Conservation (phyloP, 1,140 invertebrate genomes). For the Sminthurinus signatus region DNA sequence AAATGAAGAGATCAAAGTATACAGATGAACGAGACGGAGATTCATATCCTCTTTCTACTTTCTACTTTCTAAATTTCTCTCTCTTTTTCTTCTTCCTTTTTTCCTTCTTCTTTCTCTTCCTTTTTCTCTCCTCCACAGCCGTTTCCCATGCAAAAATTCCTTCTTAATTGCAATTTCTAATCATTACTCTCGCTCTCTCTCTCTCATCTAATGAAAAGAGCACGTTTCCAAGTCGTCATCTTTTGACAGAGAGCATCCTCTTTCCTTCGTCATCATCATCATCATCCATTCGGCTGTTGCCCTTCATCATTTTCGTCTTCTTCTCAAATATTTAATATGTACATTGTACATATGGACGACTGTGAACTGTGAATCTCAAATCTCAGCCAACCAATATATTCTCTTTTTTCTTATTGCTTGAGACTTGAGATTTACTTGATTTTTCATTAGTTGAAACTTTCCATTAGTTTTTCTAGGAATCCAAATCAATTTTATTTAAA, state of each 20-base stretch:
- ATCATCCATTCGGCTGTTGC: too few species aligned
- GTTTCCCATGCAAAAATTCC: conserved; percentile 32
- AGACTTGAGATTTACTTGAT: too few species aligned
- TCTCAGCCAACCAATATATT: too few species aligned
- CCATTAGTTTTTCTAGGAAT: too few species aligned
- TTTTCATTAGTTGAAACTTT: too few species aligned
- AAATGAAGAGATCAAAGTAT: conserved; percentile 34
- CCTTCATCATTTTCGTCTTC: too few species aligned
- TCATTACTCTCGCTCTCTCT: conserved; percentile 19
- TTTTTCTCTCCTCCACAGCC: not conserved
- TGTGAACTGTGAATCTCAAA: too few species aligned
- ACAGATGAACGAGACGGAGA: conserved; percentile 22
- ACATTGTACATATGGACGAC: too few species aligned
- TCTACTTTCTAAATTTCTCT: not conserved
- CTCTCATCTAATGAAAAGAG: conserved; percentile 22
- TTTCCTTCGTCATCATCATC: too few species aligned
- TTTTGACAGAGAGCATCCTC: conserved; percentile 8
- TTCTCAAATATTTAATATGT: not conserved
- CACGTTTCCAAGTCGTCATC: conserved; percentile 11
- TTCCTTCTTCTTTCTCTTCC: not conserved
- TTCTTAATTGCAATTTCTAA: conserved; percentile 37
- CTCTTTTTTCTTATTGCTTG: too few species aligned
- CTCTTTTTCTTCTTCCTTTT: not conserved
- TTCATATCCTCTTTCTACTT: conserved; percentile 14
- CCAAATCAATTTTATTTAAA: too few species aligned